Evolutionary conservation across 2,888 invertebrate species (phyloP).

Genomic region (Pocota personata): DNA sequence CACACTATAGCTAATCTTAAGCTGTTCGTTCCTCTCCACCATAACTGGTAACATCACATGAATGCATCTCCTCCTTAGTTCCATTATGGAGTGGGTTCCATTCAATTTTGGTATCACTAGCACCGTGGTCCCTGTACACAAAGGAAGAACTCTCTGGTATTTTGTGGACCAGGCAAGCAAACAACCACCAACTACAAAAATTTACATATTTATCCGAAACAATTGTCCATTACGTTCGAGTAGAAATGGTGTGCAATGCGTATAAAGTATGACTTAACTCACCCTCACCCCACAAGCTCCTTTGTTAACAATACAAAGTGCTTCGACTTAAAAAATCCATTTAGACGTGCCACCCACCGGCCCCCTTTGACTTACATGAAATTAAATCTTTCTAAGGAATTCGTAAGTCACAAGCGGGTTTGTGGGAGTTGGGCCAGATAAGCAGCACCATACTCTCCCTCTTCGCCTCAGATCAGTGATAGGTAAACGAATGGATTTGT

Average conservation of each 20-base stretch:
- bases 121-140: neutral
- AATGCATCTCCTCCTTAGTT: neutral
- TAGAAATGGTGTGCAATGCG: conserved; percentile 17
- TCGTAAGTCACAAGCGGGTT: conserved; percentile 4
- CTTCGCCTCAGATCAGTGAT: neutral
- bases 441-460: neutral
- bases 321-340: conserved; percentile 26
- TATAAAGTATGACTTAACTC: conserved; percentile 4
- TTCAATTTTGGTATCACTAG: conserved; percentile 22
- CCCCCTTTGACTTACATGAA: conserved; percentile 27
- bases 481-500: conserved; percentile 38
- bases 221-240: conserved; percentile 34
- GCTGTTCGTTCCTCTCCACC: neutral
- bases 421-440: conserved; percentile 1
- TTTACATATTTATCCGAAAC: conserved; percentile 52
- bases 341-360: neutral
- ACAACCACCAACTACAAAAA: conserved; percentile 15
- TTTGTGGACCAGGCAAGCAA: neutral
- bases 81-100: neutral
- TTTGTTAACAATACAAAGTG: conserved; percentile 27
- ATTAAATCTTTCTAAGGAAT: conserved; percentile 37
- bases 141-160: neutral
- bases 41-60: neutral
- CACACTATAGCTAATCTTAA: conserved; percentile 20
- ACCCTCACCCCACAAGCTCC: neutral